Conservation (phyloP, 1,140 invertebrate genomes). For the Geopemphigus sp. region DNA sequence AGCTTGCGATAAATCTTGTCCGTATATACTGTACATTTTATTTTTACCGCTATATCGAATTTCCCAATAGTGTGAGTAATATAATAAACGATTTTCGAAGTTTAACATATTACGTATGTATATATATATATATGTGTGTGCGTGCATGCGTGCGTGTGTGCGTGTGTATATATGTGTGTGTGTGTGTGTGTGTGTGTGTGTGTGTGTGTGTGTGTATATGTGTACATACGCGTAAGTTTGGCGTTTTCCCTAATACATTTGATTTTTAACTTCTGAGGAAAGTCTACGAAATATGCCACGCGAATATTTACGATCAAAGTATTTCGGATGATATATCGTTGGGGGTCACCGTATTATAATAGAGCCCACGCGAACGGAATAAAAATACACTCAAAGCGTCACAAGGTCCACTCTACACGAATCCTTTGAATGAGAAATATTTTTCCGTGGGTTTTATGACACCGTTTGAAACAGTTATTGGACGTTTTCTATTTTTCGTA, state of each 20-base stretch:
- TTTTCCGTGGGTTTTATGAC: not conserved
- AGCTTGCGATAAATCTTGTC: not conserved
- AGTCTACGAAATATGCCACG: not conserved
- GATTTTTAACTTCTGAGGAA: not conserved
- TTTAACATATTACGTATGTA: too few species aligned
- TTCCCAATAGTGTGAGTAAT: not conserved
- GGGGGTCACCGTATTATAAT: not conserved
- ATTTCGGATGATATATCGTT: slow-evolving; percentile 10
- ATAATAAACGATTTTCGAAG: not conserved
- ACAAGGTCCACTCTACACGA: not conserved
- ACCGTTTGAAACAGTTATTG: not conserved
- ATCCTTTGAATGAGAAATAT: not conserved
- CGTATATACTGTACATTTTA: not conserved
- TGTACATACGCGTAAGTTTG: too few species aligned
- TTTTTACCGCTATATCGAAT: not conserved
- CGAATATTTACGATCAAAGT: not conserved
- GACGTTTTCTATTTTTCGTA: not conserved
- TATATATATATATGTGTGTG: too few species aligned
- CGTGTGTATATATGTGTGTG: too few species aligned
- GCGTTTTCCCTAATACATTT: not conserved
- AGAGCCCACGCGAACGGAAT: not conserved
- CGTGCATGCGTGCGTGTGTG: too few species aligned
- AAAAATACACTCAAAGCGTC: not conserved
- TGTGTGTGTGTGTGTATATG: too few species aligned
- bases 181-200: too few species aligned